Conservation (phyloP, 2,797 vertebrate genomes). For the Antennarius maculatus region DNA sequence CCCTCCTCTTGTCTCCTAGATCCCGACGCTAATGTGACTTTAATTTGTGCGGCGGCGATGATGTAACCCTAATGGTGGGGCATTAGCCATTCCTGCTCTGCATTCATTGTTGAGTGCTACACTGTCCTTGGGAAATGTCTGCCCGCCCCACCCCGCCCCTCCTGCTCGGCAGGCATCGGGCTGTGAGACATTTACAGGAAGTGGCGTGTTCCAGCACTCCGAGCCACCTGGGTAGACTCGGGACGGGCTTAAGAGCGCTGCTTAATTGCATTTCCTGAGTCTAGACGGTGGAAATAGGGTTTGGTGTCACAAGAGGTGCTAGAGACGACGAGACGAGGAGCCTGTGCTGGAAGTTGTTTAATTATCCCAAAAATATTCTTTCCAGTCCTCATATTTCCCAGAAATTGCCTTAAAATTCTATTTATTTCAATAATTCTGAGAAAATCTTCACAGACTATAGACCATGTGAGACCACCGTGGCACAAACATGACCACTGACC, state of each 20-base stretch:
- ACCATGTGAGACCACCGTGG: slow-evolving; percentile 15
- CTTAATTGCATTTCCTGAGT: slow-evolving; percentile 60
- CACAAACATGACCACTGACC: slow-evolving; percentile 36
- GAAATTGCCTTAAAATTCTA: slow-evolving; percentile 26
- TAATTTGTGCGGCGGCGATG: slow-evolving; percentile 64
- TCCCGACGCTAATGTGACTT: slow-evolving; percentile 65
- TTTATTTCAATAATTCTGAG: slow-evolving; percentile 2
- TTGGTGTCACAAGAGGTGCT: slow-evolving; percentile 20
- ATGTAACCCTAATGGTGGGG: slow-evolving; percentile 71
- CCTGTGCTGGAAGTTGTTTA: slow-evolving; percentile 38
- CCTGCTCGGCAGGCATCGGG: slow-evolving; percentile 30
- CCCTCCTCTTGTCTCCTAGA: slow-evolving; percentile 41
- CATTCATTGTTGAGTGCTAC: slow-evolving; percentile 56
- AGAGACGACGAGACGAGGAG: slow-evolving; percentile 29
- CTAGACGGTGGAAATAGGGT: slow-evolving; percentile 39
- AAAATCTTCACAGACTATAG: not conserved
- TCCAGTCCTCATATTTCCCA: slow-evolving; percentile 2
- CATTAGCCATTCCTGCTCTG: slow-evolving; percentile 59
- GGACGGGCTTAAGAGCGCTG: slow-evolving; percentile 36
- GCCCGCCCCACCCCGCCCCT: slow-evolving; percentile 28
- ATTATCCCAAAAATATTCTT: slow-evolving; percentile 33
- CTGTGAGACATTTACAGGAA: slow-evolving; percentile 42
- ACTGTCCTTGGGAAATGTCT: slow-evolving; percentile 66
- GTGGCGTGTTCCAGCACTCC: slow-evolving; percentile 20
- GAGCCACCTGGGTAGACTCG: slow-evolving; percentile 41